Evolutionary conservation across 2,888 invertebrate genomes (phyloP).

Genomic region (Apotomis turbidana): DNA sequence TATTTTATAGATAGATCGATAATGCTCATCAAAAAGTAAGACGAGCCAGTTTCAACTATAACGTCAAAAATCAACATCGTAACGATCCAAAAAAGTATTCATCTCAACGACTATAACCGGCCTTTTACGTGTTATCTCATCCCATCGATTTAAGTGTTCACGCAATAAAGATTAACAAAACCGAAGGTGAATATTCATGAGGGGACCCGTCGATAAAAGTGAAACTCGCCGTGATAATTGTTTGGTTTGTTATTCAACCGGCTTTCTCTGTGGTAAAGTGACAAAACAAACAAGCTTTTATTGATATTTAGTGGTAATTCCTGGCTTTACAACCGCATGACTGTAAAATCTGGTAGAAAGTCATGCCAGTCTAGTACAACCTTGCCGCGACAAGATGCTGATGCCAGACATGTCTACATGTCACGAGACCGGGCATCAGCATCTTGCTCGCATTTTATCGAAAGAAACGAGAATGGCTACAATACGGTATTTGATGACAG

Average conservation of each 20-base stretch:
- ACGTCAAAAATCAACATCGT: background rate
- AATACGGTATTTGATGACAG: no score
- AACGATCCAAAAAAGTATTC: conserved; percentile 4
- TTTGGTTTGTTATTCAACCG: conserved; percentile 34
- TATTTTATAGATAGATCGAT: no score
- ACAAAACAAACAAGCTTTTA: conserved; percentile 14
- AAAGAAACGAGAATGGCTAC: no score
- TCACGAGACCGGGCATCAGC: no score
- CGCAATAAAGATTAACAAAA: conserved; percentile 25
- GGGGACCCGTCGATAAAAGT: conserved; percentile 28
- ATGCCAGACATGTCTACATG: no score
- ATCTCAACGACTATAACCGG: background rate
- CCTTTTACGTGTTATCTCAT: conserved; percentile 3
- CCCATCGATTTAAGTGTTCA: conserved; percentile 13
- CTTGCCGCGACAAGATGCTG: no score
- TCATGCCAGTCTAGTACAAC: no score
- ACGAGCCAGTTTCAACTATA: no score
- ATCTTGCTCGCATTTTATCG: no score
- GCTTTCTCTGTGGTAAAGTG: conserved; percentile 29
- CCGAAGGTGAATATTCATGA: conserved; percentile 28
- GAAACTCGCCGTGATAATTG: conserved; percentile 33
- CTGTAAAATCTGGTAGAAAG: no score
- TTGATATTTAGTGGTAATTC: background rate
- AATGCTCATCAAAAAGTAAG: no score
- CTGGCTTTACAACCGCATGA: background rate